A percentile compares a stretch with the other conserved stretches of the same genome.
Conservation (phyloP, 2,113 vertebrate genomes). For the Odobenus rosmarus region DNA sequence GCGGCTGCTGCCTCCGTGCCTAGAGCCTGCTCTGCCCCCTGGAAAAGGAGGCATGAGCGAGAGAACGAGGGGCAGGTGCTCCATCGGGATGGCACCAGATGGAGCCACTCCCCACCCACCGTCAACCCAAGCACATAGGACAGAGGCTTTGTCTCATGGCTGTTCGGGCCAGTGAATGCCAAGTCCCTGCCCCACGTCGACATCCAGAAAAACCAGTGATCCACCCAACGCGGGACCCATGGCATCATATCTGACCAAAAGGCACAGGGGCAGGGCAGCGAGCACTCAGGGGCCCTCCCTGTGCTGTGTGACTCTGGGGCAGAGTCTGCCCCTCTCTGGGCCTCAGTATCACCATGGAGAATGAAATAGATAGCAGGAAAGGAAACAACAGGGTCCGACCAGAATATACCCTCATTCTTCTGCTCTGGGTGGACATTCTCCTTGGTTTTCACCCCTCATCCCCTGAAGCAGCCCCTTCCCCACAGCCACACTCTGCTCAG, state of each 20-base stretch:
- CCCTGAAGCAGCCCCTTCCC: not conserved
- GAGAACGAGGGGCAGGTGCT: not conserved
- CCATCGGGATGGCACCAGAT: fast-evolving
- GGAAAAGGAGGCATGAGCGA: fast-evolving
- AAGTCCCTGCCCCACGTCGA: not conserved
- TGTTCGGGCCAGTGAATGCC: fast-evolving
- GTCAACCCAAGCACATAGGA: fast-evolving
- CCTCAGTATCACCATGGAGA: not conserved
- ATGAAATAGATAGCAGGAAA: not conserved
- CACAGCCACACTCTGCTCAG: not conserved
- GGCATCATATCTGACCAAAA: not conserved
- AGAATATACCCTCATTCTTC: not conserved
- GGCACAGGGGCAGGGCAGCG: not conserved
- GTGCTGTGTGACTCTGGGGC: not conserved
- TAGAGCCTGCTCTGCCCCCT: fast-evolving
- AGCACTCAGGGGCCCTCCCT: not conserved
- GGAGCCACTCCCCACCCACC: not conserved
- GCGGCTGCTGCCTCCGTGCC: fast-evolving
- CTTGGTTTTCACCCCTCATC: too few relatives aligned
- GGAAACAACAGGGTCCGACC: not conserved
- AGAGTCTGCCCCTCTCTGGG: not conserved
- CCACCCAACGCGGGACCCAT: fast-evolving
- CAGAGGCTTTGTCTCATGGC: fast-evolving
- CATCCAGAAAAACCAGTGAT: not conserved
- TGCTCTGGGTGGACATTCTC: not conserved